Conservation (phyloP, 2,113 vertebrate species). For the Siniperca knerii region DNA sequence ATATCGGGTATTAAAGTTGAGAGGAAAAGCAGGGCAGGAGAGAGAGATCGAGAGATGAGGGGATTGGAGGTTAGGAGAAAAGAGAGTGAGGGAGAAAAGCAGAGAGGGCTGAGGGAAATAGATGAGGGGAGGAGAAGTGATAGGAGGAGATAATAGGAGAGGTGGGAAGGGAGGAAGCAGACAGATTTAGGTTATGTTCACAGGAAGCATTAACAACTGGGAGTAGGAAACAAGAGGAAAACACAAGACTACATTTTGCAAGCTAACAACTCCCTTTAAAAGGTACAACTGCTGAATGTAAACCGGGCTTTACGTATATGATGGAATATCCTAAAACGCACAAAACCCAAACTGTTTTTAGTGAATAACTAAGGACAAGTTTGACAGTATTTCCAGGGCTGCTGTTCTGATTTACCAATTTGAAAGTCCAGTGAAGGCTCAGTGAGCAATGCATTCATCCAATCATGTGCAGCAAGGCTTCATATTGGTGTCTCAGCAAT, state of each 20-base stretch:
- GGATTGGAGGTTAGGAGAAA: slow-evolving; percentile 32
- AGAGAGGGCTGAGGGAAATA: slow-evolving; percentile 41
- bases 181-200: slow-evolving; percentile 57
- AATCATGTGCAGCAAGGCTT: background rate
- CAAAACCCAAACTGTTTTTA: background rate
- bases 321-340: background rate
- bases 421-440: background rate
- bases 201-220: slow-evolving; percentile 30
- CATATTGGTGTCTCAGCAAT: background rate
- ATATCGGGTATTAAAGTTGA: slow-evolving; percentile 62
- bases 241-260: slow-evolving; percentile 13
- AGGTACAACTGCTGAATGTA: background rate
- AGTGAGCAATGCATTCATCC: background rate
- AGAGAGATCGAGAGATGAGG: slow-evolving; percentile 26
- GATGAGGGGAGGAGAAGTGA: slow-evolving; percentile 32
- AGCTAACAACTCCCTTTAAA: background rate
- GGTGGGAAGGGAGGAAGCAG: slow-evolving; percentile 25
- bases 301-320: background rate
- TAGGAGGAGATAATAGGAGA: slow-evolving; percentile 36
- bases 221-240: slow-evolving; percentile 32
- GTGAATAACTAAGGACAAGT: background rate
- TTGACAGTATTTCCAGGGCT: background rate
- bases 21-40: slow-evolving; percentile 21
- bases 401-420: background rate
- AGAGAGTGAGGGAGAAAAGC: slow-evolving; percentile 30